Evolutionary conservation across 1,140 invertebrate genomes (phyloP).

Genomic region (Rhagoletis pomonella): DNA sequence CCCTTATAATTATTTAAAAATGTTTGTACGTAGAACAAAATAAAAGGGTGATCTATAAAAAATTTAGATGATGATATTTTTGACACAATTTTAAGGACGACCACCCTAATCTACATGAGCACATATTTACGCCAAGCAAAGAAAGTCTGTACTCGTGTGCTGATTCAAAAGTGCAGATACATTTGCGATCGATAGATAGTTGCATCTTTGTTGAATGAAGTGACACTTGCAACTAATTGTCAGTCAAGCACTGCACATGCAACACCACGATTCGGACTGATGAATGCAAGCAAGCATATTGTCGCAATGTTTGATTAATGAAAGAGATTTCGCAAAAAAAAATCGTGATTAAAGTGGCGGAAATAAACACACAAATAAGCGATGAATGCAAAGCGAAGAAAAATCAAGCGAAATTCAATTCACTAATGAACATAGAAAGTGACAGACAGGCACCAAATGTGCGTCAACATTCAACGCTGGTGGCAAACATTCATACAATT

Average conservation of each 20-base stretch:
- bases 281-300: background rate
- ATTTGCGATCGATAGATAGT: background rate
- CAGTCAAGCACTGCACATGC: background rate
- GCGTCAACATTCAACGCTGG: too few species aligned
- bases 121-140: too few species aligned
- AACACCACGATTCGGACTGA: background rate
- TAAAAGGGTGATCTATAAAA: too few species aligned
- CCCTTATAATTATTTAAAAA: too few species aligned
- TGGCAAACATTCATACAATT: background rate
- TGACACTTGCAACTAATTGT: slow-evolving; percentile 33
- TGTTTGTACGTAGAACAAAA: background rate
- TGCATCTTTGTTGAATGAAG: slow-evolving; percentile 19
- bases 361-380: slow-evolving; percentile 10
- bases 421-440: slow-evolving; percentile 12
- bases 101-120: too few species aligned
- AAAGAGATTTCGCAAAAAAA: background rate
- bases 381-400: background rate
- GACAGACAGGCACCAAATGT: background rate
- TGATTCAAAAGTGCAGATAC: background rate
- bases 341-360: slow-evolving; percentile 19
- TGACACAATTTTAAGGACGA: too few species aligned
- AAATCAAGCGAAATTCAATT: slow-evolving; percentile 29
- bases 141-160: too few species aligned
- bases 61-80: too few species aligned
- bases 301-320: background rate